Evolutionary conservation across 2,888 invertebrate species (phyloP), one percentile per base, ranked within the genome.

Genomic region (Caenorhabditis drosophilae): DNA sequence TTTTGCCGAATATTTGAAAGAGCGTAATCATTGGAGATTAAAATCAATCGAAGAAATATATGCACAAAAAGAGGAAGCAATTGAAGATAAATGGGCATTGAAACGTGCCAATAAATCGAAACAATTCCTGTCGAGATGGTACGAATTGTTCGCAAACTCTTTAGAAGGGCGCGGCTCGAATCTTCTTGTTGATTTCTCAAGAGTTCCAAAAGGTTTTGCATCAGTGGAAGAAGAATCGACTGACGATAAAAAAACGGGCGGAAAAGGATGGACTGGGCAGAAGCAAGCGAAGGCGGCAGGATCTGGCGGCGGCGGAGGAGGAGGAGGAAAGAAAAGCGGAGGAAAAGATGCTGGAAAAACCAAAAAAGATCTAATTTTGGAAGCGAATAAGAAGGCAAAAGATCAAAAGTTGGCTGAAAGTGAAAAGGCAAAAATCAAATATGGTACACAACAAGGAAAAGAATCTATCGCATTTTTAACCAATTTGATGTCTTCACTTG

Each of bases 101-200:
- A 79, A 64, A 46, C 67, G 56, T 35, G 70, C 67, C 4, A 75
- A 78, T 46, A 67, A 68, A 40, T 35, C 55, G 31, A 67, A 71
- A 22, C 80, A 80, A 50, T 62, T 60, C 34, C 47, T 77, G 38
- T 72, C 70, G 36, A 70, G 71, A 69, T 80, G 80, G 80, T 80
- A 81, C 50, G 81, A 81, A 58, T 58, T 71, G 54, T 81, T 81
- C 61, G 73, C 81, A 18, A 81, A 82, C 23, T 75, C 79, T 1
- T 62, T 81, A 31, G 81, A 82, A 73, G 81, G 81, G 11, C 67
- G 78, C 20, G 67, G 55, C 50, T 74, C 67, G 25, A 76, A 82
- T 47, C 68, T 82, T 18, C 61, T 81, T 26, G 82, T 82, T 20
- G 82, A 82, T 50, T 82, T 82, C 61, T 76, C 82, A 4, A 59